phyloP scores from a whole-genome alignment of 2,888 invertebrate genomes.

The Quadroppia sp. region DNA sequence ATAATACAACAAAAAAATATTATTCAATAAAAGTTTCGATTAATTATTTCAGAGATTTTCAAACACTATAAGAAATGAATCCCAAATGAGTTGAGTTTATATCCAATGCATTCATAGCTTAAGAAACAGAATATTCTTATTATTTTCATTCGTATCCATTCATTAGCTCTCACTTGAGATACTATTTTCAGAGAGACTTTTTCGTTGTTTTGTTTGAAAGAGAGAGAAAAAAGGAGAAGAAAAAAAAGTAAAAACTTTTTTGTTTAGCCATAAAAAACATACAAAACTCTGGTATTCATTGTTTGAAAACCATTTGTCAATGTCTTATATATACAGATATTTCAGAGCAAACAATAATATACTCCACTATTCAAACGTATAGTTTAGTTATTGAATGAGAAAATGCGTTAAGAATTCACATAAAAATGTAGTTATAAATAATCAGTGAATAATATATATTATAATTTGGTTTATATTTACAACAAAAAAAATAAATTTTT shows the following conservation, averaged over 20 bases:
- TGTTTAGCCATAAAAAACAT: neutral
- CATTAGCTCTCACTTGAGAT: neutral
- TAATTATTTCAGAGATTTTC: neutral
- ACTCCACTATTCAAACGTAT: too few relatives aligned
- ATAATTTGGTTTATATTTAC: too few relatives aligned
- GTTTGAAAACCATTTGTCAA: conserved; percentile 3
- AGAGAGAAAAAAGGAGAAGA: neutral
- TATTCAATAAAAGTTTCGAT: neutral
- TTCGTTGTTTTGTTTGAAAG: neutral
- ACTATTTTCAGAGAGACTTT: neutral
- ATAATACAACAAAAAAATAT: neutral
- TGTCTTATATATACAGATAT: neutral
- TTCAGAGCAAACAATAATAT: too few relatives aligned
- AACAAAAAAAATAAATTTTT: too few relatives aligned
- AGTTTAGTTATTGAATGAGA: too few relatives aligned
- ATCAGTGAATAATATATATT: too few relatives aligned
- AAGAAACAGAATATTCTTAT: neutral
- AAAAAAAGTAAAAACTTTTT: neutral
- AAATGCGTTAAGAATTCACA: too few relatives aligned
- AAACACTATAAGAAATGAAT: too few relatives aligned
- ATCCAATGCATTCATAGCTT: neutral
- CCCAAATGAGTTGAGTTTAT: neutral
- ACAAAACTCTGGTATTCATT: neutral
- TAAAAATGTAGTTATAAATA: too few relatives aligned
- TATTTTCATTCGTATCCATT: neutral